Percentiles rank a stretch among this genome's conserved stretches.
These are phyloP conservation scores for Drosophila neonasuta DNA, from an alignment of 2,888 invertebrate genomes.

Conservation along the genomic window DNA sequence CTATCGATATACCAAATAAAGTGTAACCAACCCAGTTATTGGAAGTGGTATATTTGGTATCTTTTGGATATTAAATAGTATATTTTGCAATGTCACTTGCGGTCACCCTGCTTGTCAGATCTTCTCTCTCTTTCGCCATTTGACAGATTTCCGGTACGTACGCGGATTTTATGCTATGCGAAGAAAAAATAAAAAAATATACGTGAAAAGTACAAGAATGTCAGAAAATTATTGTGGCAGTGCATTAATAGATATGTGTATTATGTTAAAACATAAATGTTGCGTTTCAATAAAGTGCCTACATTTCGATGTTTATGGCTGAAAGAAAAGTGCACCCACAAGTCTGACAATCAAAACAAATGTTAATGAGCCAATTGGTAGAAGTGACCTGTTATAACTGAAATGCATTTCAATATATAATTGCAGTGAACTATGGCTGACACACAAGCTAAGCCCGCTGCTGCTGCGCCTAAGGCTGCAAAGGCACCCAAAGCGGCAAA, in stretches of 20 bases:
- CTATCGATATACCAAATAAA: constrained; percentile 37
- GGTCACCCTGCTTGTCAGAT: constrained; percentile 33
- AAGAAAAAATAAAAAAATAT: constrained; percentile 56
- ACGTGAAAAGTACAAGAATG: constrained; percentile 32
- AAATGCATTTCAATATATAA: constrained; percentile 7
- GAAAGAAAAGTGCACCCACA: constrained; percentile 11
- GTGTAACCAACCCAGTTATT: neutral
- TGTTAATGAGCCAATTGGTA: constrained; percentile 7
- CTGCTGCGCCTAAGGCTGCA: constrained; percentile 69
- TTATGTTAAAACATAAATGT: constrained; percentile 14
- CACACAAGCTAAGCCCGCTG: constrained; percentile 80
- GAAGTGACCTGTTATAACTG: constrained; percentile 9
- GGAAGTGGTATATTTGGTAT: neutral
- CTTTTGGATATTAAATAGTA: neutral
- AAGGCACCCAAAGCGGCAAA: constrained; percentile 78
- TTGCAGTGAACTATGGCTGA: constrained; percentile 81
- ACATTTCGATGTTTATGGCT: constrained; percentile 75
- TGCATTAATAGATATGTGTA: constrained; percentile 26
- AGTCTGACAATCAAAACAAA: constrained; percentile 58
- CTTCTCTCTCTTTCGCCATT: constrained; percentile 82
- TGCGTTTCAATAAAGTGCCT: constrained; percentile 2
- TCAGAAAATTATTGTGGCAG: constrained; percentile 43
- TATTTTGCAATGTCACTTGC: neutral
- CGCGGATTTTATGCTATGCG: constrained; percentile 70
- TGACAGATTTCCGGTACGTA: constrained; percentile 82